Evolutionary conservation across 2,888 invertebrate species (phyloP).

Genomic region (Aricia artaxerxes): DNA sequence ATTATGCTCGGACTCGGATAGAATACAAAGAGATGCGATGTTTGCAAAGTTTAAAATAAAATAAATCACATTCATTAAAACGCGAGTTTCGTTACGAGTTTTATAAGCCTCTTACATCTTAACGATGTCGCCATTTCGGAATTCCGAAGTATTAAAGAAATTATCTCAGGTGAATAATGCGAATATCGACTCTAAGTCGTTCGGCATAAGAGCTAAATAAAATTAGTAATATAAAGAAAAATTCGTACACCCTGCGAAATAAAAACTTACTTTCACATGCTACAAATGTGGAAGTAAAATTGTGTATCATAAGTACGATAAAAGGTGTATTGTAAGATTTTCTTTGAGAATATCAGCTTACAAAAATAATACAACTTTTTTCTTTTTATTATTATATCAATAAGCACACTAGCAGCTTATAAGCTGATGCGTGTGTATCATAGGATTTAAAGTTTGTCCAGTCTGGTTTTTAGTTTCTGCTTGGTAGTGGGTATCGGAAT

Average conservation of each 20-base stretch:
- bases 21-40: constrained; percentile 29
- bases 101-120: constrained; percentile 31
- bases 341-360: background rate
- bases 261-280: constrained; percentile 14
- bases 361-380: background rate
- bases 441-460: no score
- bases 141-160: constrained; percentile 23
- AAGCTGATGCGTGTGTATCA: no score
- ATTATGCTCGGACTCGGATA: constrained; percentile 26
- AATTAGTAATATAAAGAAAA: background rate
- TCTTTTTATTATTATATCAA: background rate
- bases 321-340: constrained; percentile 16
- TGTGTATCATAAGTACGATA: constrained; percentile 16
- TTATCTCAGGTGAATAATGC: constrained; percentile 24
- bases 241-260: constrained; percentile 2
- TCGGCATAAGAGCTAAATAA: background rate
- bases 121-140: constrained; percentile 29
- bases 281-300: background rate
- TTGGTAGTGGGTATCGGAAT: no score
- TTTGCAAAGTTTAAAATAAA: constrained; percentile 29
- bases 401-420: no score
- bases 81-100: constrained; percentile 28
- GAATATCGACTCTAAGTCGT: background rate
- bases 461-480: no score
- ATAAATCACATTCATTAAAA: constrained; percentile 31